These are phyloP conservation scores for Drosophila kanapiae DNA, from an alignment of 1,140 invertebrate genomes.

Conservation along the genomic window DNA sequence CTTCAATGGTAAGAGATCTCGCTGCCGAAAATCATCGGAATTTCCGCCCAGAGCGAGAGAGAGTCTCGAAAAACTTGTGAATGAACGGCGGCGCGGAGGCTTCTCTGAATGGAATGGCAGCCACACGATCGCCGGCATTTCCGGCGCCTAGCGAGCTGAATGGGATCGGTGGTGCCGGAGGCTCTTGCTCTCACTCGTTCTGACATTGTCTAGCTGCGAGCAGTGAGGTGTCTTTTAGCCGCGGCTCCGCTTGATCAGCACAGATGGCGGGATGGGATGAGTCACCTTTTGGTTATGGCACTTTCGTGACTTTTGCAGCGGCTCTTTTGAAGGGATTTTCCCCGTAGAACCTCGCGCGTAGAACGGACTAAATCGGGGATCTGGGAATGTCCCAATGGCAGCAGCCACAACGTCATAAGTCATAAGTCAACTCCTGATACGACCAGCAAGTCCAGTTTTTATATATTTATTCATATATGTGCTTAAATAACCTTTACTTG, in stretches of 20 bases:
- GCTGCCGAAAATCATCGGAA: slow-evolving; percentile 45
- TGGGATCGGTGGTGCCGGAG: slow-evolving; percentile 10
- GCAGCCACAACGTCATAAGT: no score
- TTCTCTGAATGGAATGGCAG: slow-evolving; percentile 40
- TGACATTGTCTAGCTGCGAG: slow-evolving; percentile 8
- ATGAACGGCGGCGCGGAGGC: slow-evolving; percentile 23
- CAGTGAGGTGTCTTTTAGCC: slow-evolving; percentile 17
- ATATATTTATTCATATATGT: neutral
- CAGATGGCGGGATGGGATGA: slow-evolving; percentile 21
- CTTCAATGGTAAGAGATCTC: slow-evolving; percentile 85
- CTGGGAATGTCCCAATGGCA: slow-evolving; percentile 30
- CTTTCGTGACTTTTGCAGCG: slow-evolving; percentile 45
- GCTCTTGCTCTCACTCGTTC: slow-evolving; percentile 9
- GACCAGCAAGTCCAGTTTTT: slow-evolving; percentile 1
- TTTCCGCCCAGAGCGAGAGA: slow-evolving; percentile 26
- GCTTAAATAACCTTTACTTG: no score
- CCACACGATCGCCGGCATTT: slow-evolving; percentile 47
- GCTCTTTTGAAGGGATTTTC: slow-evolving; percentile 50
- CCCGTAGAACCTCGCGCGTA: neutral
- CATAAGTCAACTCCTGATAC: neutral
- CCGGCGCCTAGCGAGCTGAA: slow-evolving; percentile 43
- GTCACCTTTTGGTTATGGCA: slow-evolving; percentile 37
- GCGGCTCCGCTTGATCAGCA: slow-evolving; percentile 39
- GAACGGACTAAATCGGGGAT: slow-evolving; percentile 8
- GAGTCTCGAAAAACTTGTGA: slow-evolving; percentile 1